Conservation (phyloP, 2,797 vertebrate species). For the Amphiprion clarkii region DNA sequence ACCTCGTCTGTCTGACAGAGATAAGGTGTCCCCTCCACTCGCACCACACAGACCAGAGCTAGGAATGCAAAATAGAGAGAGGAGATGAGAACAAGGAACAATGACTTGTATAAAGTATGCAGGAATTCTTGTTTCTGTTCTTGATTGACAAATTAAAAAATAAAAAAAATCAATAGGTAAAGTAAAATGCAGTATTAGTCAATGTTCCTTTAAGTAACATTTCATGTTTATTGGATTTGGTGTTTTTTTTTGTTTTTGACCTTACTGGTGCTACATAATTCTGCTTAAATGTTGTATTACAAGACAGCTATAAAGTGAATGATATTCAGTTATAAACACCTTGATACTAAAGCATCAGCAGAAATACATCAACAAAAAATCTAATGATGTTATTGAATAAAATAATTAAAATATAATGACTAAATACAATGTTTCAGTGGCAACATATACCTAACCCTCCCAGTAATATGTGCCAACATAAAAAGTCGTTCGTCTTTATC, state of each 20-base stretch:
- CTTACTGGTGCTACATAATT: too few species aligned
- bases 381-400: neutral
- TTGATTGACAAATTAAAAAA: too few species aligned
- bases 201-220: too few species aligned
- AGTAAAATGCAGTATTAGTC: too few species aligned
- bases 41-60: constrained; percentile 94
- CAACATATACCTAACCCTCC: neutral
- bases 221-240: too few species aligned
- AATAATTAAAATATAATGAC: neutral
- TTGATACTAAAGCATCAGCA: too few species aligned
- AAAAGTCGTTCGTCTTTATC: neutral
- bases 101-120: neutral
- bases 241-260: too few species aligned
- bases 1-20: constrained; percentile 95
- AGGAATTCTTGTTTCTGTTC: neutral
- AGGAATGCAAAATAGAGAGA: constrained; percentile 32
- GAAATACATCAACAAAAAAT: neutral
- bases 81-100: constrained; percentile 16
- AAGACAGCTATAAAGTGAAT: neutral
- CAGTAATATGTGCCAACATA: neutral
- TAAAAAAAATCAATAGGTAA: too few species aligned
- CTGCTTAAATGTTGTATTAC: neutral
- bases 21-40: constrained; percentile 91
- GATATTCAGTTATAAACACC: neutral
- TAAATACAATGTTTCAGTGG: neutral